phyloP scores from a whole-genome alignment of 2,113 vertebrate species.

The Dipodomys stephensi region DNA sequence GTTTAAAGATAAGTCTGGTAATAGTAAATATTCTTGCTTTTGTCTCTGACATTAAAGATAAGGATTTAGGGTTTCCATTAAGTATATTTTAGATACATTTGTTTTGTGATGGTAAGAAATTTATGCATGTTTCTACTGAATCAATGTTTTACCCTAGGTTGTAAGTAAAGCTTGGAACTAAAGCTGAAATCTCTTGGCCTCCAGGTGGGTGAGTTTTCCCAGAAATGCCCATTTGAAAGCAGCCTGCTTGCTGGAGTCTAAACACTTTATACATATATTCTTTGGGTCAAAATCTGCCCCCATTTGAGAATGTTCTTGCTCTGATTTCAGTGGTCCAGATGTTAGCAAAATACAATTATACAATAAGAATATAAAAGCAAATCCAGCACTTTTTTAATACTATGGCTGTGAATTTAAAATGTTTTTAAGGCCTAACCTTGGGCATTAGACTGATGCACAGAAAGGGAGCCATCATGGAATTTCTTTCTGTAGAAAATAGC shows the following conservation, averaged over 20 bases:
- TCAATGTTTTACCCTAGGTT: slow-evolving; percentile 31
- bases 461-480: background rate
- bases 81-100: background rate
- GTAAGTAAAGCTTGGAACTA: slow-evolving; percentile 29
- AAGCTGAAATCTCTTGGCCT: slow-evolving; percentile 21
- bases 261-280: background rate
- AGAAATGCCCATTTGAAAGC: slow-evolving; percentile 48
- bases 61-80: slow-evolving; percentile 40
- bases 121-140: slow-evolving; percentile 18
- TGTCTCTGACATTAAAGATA: slow-evolving; percentile 36
- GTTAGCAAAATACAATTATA: slow-evolving; percentile 50
- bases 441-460: background rate
- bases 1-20: slow-evolving; percentile 46
- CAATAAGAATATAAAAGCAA: slow-evolving; percentile 24
- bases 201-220: slow-evolving; percentile 10
- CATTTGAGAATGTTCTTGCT: slow-evolving; percentile 20
- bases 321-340: slow-evolving; percentile 26
- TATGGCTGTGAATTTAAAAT: slow-evolving; percentile 23
- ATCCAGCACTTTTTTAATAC: background rate
- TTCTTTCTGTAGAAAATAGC: slow-evolving; percentile 3
- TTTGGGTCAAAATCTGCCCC: slow-evolving; percentile 47
- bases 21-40: background rate
- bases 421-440: background rate
- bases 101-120: slow-evolving; percentile 17
- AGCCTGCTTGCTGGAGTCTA: background rate